Base-by-base conservation (phyloP, 2,113 vertebrate species). In the Paralichthys olivaceus region DNA sequence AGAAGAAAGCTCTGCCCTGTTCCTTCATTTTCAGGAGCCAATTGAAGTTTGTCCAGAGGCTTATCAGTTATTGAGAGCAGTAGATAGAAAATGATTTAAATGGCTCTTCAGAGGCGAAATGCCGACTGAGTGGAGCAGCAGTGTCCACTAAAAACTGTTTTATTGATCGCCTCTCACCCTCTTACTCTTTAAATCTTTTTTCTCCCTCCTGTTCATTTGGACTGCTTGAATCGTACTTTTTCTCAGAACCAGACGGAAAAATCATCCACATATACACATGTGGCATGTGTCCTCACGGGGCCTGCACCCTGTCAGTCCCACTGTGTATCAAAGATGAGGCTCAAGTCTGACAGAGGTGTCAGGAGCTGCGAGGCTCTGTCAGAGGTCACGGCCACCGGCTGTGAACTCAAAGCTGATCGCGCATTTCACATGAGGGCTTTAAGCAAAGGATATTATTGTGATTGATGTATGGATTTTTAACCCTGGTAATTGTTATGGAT, bases 1-100 rank as follows among this genome's bases (percentile, higher is more conserved):
- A 12, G 61, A 70, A 62, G 67, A 23, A 59, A 72, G 43, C 57
- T n/a, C 8, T 54, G 65, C 65, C 22, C 19, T 6, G 23, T 53
- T 60, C 32, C 53, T 72, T 80, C 67, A 60, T 80, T 87, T 84
- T 82, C 61, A 66, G 58, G 23, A 69, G 59, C 28, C 7, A 14
- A 81, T 65, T 87, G 83, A 84, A 77, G 87, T 83, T 75, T 75
- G 34, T 70, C 83, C 59, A 62, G 43, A 64, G 90, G 66, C 80
- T 63, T 70, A 79, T 86, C 74, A 64, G 75, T 80, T 81, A 84
- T 84, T 82, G 76, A 70, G 80, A 83, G 69, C 63, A 63, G 71
- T 54, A 64, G 84, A 83, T 79, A 56, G 70, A 82, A 84, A 71
- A 75, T 84, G 43, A 88, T 86, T 81, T 66, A 81, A 88, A 77